phyloP scores from a whole-genome alignment of 2,113 vertebrate genomes.

The Aepyceros melampus region DNA sequence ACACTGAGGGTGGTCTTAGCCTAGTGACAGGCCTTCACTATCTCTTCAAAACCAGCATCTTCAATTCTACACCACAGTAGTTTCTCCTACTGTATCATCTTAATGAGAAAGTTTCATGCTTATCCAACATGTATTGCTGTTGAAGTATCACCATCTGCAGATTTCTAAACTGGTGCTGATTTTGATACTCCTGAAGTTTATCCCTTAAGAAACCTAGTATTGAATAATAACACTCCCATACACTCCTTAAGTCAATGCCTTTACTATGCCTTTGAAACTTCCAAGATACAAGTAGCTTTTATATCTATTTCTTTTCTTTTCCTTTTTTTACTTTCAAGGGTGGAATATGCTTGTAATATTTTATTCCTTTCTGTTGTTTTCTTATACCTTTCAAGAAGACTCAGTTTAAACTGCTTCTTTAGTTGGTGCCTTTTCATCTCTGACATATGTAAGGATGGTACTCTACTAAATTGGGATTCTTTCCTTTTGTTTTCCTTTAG shows the following conservation, averaged over 20 bases:
- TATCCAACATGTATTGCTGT: neutral
- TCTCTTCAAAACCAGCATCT: neutral
- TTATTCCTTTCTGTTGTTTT: neutral
- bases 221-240: neutral
- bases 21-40: neutral
- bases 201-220: neutral
- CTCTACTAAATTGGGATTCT: neutral
- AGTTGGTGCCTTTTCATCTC: neutral
- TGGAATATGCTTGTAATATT: neutral
- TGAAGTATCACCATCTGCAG: neutral
- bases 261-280: neutral
- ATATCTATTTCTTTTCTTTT: neutral
- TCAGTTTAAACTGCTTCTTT: neutral
- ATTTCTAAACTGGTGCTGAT: neutral
- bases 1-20: neutral
- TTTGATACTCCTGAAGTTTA: neutral
- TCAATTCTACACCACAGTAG: neutral
- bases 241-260: neutral
- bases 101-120: neutral
- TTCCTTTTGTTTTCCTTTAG: neutral
- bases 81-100: neutral
- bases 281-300: neutral
- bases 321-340: neutral
- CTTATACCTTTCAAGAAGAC: neutral
- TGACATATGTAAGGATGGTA: neutral